Evolutionary conservation across 1,140 invertebrate species (phyloP).

Genomic region (Drosophila micromelanica): DNA sequence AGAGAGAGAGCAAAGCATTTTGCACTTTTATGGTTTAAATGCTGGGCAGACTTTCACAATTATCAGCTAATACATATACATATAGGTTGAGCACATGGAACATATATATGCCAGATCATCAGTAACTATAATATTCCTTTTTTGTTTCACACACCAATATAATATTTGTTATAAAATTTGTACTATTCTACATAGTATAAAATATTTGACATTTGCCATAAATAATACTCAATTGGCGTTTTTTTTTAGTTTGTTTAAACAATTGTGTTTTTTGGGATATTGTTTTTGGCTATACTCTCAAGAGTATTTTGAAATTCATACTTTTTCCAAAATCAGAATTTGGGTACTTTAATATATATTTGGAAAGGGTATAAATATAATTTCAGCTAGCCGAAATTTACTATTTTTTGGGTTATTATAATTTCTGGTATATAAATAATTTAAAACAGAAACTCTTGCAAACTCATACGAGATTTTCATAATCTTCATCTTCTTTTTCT

Average conservation of each 20-base stretch:
- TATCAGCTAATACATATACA: constrained; percentile 24
- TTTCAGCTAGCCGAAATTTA: constrained; percentile 47
- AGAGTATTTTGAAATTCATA: constrained; percentile 22
- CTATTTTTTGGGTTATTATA: constrained; percentile 13
- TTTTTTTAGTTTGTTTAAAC: neutral
- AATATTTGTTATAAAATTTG: constrained; percentile 73
- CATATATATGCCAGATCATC: neutral
- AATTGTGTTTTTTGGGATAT: constrained; percentile 9
- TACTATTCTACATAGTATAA: constrained; percentile 76
- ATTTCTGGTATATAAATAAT: constrained; percentile 50
- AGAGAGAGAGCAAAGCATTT: constrained; percentile 62
- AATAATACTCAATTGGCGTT: constrained; percentile 66
- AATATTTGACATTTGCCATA: constrained; percentile 59
- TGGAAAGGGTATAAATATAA: constrained; percentile 41
- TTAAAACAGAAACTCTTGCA: constrained; percentile 81
- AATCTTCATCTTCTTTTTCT: constrained; percentile 3
- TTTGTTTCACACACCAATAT: constrained; percentile 42
- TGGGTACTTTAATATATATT: neutral
- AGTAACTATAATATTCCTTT: constrained; percentile 34
- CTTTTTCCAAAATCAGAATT: constrained; percentile 29
- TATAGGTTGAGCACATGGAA: constrained; percentile 53
- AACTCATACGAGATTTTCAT: constrained; percentile 67
- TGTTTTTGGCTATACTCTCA: constrained; percentile 26
- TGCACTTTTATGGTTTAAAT: constrained; percentile 57
- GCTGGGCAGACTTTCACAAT: constrained; percentile 63